These are phyloP conservation scores for Drosophila subsilvestris DNA, from an alignment of 2,888 invertebrate genomes.

Conservation along the genomic window DNA sequence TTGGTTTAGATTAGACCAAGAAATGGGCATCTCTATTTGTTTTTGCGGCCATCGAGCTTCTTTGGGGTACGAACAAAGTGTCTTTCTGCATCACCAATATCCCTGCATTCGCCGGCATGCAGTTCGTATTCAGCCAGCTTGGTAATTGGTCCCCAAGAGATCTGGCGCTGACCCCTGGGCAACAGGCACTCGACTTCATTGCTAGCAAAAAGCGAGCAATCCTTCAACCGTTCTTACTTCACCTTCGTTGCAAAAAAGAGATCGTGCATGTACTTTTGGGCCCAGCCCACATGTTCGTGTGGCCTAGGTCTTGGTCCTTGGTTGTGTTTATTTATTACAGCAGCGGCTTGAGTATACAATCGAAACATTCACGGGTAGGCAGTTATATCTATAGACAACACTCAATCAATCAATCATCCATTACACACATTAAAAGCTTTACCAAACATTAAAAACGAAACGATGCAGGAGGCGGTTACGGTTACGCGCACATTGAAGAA, in stretches of 20 bases:
- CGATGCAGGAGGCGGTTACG: no score
- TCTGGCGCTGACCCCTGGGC: neutral
- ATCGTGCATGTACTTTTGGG: constrained; percentile 2
- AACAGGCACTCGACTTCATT: neutral
- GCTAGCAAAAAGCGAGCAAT: no score
- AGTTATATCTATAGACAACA: constrained; percentile 1
- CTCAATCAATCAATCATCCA: neutral
- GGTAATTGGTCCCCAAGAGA: neutral
- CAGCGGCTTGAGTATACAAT: constrained; percentile 39
- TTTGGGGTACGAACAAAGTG: no score
- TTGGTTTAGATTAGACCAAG: constrained; percentile 44
- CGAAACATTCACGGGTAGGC: constrained; percentile 13
- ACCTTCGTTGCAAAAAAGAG: no score
- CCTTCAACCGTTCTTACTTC: no score
- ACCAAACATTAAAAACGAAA: neutral
- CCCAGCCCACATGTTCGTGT: neutral
- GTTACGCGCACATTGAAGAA: neutral
- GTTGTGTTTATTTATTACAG: constrained; percentile 34
- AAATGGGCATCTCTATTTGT: neutral
- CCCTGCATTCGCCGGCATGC: no score
- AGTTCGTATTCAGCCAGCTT: no score
- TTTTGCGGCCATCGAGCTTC: neutral
- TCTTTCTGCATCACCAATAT: no score
- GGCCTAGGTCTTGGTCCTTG: constrained; percentile 8
- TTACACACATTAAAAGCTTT: neutral